Conservation (phyloP, 2,797 vertebrate species). For the Lagorchestes hirsutus region DNA sequence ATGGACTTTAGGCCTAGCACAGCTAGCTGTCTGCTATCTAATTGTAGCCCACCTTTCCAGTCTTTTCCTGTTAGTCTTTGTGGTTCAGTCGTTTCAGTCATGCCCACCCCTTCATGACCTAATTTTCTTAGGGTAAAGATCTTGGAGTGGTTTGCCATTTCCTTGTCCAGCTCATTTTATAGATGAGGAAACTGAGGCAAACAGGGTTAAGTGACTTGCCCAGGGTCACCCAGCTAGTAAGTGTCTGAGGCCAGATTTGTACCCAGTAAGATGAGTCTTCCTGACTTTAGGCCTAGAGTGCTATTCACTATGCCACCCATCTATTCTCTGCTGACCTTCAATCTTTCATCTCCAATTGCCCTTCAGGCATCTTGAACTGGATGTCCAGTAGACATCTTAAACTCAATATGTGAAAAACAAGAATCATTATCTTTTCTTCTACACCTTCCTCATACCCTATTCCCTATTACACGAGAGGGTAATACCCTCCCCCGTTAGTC, state of each 20-base stretch:
- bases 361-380: background rate
- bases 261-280: background rate
- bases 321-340: background rate
- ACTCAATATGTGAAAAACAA: background rate
- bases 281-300: background rate
- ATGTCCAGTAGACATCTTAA: background rate
- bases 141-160: background rate
- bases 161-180: background rate
- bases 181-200: background rate
- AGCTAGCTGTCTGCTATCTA: background rate
- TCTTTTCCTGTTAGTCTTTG: background rate
- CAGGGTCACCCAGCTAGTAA: background rate
- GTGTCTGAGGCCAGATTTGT: background rate
- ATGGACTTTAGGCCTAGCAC: background rate
- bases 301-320: fast-evolving
- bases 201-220: background rate
- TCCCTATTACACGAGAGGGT: background rate
- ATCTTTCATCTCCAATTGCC: background rate
- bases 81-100: background rate
- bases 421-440: background rate
- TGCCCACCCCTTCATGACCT: background rate
- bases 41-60: background rate
- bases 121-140: background rate
- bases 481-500: background rate
- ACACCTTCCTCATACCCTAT: background rate